Conservation (phyloP, 2,888 invertebrate genomes). For the Sicus ferrugineus region DNA sequence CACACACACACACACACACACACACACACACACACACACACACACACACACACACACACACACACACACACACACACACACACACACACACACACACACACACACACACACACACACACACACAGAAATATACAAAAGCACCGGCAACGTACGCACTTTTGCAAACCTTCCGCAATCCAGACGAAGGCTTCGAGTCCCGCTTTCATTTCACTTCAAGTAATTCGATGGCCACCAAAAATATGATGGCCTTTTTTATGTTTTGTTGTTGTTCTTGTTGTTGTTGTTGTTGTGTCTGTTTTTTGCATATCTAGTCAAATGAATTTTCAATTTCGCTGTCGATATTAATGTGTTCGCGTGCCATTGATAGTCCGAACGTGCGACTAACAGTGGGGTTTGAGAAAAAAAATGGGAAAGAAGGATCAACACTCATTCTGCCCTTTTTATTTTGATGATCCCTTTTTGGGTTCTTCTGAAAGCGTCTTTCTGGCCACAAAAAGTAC, state of each 20-base stretch:
- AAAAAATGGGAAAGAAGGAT: too few relatives aligned
- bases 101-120: not conserved
- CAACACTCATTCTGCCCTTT: too few relatives aligned
- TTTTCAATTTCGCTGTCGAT: slow-evolving; percentile 29
- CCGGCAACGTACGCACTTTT: too few relatives aligned
- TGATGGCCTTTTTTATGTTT: not conserved
- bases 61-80: not conserved
- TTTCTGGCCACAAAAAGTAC: too few relatives aligned
- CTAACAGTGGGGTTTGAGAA: too few relatives aligned
- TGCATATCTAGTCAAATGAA: slow-evolving; percentile 14
- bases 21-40: not conserved
- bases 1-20: not conserved
- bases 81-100: not conserved
- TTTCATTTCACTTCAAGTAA: not conserved
- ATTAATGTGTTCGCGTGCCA: slow-evolving; percentile 23
- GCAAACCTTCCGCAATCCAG: too few relatives aligned
- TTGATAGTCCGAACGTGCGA: too few relatives aligned
- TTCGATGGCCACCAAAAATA: not conserved
- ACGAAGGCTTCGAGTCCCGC: not conserved
- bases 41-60: not conserved
- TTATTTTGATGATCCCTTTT: too few relatives aligned
- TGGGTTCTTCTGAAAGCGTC: too few relatives aligned
- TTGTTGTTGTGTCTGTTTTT: slow-evolving; percentile 1
- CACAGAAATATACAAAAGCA: not conserved
- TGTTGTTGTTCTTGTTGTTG: slow-evolving; percentile 11